phyloP scores from a whole-genome alignment of 2,797 vertebrate genomes.

The Gambelia wislizenii region DNA sequence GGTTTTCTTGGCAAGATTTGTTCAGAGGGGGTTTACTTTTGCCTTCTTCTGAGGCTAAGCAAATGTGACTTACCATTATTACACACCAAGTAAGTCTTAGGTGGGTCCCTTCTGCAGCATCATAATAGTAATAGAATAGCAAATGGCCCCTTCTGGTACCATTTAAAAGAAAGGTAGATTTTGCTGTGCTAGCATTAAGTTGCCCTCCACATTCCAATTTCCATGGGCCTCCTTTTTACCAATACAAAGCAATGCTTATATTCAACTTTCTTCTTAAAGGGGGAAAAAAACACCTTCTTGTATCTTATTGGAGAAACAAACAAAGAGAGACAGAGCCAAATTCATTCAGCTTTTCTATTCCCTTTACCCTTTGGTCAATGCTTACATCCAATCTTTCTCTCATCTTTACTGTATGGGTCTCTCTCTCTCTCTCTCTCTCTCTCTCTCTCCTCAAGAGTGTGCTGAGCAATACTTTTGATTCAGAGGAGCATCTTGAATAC shows the following conservation, averaged over 20 bases:
- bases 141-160: neutral
- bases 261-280: neutral
- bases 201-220: neutral
- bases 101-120: neutral
- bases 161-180: neutral
- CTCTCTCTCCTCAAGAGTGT: neutral
- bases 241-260: neutral
- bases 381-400: neutral
- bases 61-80: slow-evolving; percentile 15
- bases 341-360: neutral
- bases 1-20: too few species aligned
- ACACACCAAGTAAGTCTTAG: slow-evolving; percentile 40
- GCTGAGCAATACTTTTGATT: slow-evolving; percentile 17
- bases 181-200: neutral
- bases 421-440: neutral
- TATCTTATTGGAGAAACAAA: neutral
- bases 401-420: neutral
- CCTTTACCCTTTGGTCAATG: neutral
- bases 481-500: neutral
- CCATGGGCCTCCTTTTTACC: too few species aligned
- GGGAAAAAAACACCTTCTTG: neutral
- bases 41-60: too few species aligned
- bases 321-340: neutral
- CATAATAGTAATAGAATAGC: neutral
- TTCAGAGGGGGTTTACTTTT: too few species aligned